Evolutionary conservation across 2,113 vertebrate genomes (phyloP).

Genomic region (Polypterus bichir): DNA sequence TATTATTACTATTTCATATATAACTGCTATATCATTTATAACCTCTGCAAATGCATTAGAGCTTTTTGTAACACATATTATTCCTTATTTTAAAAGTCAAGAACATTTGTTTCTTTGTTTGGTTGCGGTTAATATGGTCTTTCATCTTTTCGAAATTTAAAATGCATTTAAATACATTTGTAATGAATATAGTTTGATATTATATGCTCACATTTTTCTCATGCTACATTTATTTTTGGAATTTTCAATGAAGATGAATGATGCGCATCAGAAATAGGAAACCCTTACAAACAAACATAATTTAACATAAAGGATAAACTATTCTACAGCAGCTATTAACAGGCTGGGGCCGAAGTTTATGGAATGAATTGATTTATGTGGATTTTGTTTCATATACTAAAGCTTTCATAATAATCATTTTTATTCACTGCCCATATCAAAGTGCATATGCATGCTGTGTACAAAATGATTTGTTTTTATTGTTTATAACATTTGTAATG

Average conservation of each 20-base stretch:
- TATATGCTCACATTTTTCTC: slow-evolving; percentile 53
- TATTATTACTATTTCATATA: too few species aligned
- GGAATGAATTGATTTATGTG: background rate
- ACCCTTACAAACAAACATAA: slow-evolving; percentile 13
- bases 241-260: slow-evolving; percentile 60
- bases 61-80: background rate
- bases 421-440: background rate
- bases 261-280: slow-evolving; percentile 32
- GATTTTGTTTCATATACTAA: slow-evolving; percentile 14
- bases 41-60: too few species aligned
- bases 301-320: slow-evolving; percentile 20
- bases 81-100: slow-evolving; percentile 1
- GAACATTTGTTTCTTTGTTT: slow-evolving; percentile 2
- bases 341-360: slow-evolving; percentile 32
- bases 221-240: slow-evolving; percentile 66
- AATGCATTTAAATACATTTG: slow-evolving; percentile 53
- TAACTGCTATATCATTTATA: too few species aligned
- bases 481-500: too few species aligned
- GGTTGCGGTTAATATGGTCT: slow-evolving; percentile 11
- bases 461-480: too few species aligned
- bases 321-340: slow-evolving; percentile 33
- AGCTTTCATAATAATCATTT: slow-evolving; percentile 20
- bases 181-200: slow-evolving; percentile 49
- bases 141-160: slow-evolving; percentile 29
- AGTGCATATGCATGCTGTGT: background rate